phyloP scores from a whole-genome alignment of 2,113 vertebrate species.

The Bubo scandiacus region DNA sequence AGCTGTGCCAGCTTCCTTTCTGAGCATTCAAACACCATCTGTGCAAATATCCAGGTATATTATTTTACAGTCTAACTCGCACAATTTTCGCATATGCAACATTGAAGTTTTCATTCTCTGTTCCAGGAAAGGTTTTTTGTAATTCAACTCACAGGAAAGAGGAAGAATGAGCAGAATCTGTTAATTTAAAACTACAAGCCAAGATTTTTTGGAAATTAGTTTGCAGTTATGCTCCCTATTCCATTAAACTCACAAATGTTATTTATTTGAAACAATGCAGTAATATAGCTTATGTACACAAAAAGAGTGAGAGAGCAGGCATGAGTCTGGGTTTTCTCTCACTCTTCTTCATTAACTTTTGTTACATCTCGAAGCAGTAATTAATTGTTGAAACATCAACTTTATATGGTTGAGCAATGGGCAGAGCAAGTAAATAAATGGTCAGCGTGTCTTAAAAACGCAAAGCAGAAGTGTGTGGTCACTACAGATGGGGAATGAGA shows the following conservation, averaged over 20 bases:
- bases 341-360: background rate
- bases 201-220: background rate
- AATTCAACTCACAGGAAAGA: background rate
- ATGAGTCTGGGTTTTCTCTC: background rate
- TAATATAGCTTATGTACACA: background rate
- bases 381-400: background rate
- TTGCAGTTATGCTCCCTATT: background rate
- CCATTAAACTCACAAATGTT: background rate
- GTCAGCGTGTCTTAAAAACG: rapidly evolving
- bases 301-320: background rate
- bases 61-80: background rate
- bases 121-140: background rate
- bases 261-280: background rate
- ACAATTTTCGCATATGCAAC: too few species aligned
- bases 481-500: background rate
- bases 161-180: background rate
- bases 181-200: background rate
- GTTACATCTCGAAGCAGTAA: background rate
- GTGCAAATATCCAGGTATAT: background rate
- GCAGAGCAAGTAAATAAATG: background rate
- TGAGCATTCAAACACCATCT: background rate
- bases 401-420: background rate
- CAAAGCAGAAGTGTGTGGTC: background rate
- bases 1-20: background rate
- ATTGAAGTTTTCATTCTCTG: background rate